Base-by-base conservation (phyloP, 2,113 vertebrate genomes). In the Zosterops japonicus region DNA sequence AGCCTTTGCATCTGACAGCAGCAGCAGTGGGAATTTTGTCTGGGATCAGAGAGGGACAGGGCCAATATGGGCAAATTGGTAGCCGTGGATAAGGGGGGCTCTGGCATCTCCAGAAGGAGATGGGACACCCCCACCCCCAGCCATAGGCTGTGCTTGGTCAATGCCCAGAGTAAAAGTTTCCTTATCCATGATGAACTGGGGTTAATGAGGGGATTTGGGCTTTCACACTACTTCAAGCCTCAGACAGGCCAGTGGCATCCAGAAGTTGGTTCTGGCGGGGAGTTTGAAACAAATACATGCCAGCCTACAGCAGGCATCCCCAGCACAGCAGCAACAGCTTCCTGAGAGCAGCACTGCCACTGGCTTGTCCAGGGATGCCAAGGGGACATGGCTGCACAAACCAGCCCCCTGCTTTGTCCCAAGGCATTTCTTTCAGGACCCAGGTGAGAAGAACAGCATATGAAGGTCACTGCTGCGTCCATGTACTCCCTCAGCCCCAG, bases 1-100 rank as follows among this genome's bases (percentile, higher is more conserved):
- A 70, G 90, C 74, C 79, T 94, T 97, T 97, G 97, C 96, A 96
- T 76, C 12, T 7, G 7, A 88, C 5, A 3, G 67, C 42, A 71
- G 71, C 31, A 70, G 52, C 80, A 85, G 75, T 97, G 95, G 89
- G 80, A 92, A 95, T 90, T 96, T 95, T 24, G 17, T 35, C 52
- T 20, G 12, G 64, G 61, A 92, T 68, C 41, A 46, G 90, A 85
- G 57, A 77, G 63, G 75, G 86, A 85, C 16, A 42, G 46, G 52
- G 55, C 80, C 8, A 11, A 71, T 91, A 88, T 2, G 6, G 87
- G 52, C 80, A 88, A 91, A 93, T 55, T 14, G 12, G 42, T 81
- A 93, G 47, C 72, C 7, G 50, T 83, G 63, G 57, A 86, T 35
- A 5, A 2, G 72, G 47, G 47, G 39, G 52, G 36, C 56, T 75